These are phyloP conservation scores for Lytechinus pictus DNA, from an alignment of 35 echinoderm and acorn worm genomes.

Conservation along the genomic window DNA sequence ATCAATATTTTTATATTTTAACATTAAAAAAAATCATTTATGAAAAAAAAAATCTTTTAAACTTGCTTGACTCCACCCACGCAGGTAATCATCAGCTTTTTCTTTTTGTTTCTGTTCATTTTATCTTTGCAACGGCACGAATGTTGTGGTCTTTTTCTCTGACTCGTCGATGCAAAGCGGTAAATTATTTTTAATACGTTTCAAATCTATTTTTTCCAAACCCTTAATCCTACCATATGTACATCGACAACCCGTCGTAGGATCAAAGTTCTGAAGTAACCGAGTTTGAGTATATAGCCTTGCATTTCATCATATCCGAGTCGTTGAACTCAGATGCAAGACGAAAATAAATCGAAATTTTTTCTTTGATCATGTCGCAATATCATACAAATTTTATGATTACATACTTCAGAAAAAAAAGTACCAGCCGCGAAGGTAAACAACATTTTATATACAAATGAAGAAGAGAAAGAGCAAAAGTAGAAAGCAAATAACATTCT, in stretches of 20 bases:
- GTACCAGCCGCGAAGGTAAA: neutral
- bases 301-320: neutral
- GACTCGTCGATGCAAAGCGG: too few relatives aligned
- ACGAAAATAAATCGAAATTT: neutral
- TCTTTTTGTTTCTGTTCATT: too few relatives aligned
- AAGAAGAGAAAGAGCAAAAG: neutral
- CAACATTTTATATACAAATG: neutral
- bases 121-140: too few relatives aligned
- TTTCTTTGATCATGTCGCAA: neutral
- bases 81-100: too few relatives aligned
- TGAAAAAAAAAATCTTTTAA: too few relatives aligned
- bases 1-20: too few relatives aligned
- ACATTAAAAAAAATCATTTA: too few relatives aligned
- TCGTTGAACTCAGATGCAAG: neutral
- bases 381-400: neutral
- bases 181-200: too few relatives aligned
- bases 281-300: neutral
- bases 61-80: too few relatives aligned
- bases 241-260: neutral
- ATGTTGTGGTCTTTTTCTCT: too few relatives aligned
- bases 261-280: neutral
- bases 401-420: neutral
- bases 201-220: neutral
- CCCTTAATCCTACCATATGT: neutral
- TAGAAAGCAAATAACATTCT: conserved; percentile 36